Evolutionary conservation across 2,888 invertebrate genomes (phyloP).

Genomic region (Lumbricus terrestris): DNA sequence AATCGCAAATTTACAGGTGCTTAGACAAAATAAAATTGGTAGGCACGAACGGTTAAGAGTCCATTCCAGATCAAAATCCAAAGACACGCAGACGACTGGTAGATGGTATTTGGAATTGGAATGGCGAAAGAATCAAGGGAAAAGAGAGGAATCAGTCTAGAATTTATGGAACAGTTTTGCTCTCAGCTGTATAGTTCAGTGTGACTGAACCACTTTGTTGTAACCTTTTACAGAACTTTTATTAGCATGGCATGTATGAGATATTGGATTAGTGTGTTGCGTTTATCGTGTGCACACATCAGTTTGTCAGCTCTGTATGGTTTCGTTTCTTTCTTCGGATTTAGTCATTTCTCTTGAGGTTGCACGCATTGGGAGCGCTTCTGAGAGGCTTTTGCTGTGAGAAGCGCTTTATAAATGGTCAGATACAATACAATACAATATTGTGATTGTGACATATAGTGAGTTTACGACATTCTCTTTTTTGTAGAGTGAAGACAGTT

Average conservation of each 20-base stretch:
- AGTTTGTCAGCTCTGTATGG: no score
- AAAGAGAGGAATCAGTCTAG: background rate
- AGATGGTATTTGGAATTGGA: background rate
- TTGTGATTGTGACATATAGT: background rate
- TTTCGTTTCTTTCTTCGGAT: no score
- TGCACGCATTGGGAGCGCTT: no score
- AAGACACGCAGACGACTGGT: background rate
- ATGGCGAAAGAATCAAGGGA: no score
- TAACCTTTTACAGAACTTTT: background rate
- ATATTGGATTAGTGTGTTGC: no score
- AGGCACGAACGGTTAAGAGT: background rate
- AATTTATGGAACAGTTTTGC: background rate
- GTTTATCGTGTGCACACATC: no score
- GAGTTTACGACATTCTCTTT: background rate
- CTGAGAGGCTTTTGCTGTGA: no score
- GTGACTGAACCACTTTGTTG: background rate
- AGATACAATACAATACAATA: no score
- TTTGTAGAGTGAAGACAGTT: constrained; percentile 43
- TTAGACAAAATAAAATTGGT: background rate
- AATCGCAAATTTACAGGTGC: background rate
- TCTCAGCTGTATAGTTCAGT: background rate
- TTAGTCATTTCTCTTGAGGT: no score
- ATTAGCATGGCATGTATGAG: background rate
- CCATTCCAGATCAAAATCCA: background rate
- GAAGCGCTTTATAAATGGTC: no score